Base-by-base conservation (phyloP, 2,113 vertebrate genomes). In the Dicrurus megarhynchus region DNA sequence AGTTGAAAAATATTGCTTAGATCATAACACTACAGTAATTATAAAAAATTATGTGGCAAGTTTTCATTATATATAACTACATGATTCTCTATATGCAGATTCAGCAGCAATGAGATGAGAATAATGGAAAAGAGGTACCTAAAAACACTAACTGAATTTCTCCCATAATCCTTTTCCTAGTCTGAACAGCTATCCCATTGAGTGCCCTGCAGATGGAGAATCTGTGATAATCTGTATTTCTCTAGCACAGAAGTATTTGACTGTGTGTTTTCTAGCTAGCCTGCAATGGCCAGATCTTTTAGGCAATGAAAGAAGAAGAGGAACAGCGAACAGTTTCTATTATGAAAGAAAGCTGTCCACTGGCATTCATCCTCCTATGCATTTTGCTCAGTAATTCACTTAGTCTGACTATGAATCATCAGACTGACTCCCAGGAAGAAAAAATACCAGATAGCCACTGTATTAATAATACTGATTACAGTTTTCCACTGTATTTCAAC, bases 351-450 rank as follows among this genome's bases (percentile, higher is more conserved):
- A 90, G 20, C 41, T 93, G 57, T 83, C 70, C 78, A 37, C 39
- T 91, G 87, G 84, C 49, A 79, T 96, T 93, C 77, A 65, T 93
- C 39, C 47, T 87, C 50, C 89, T 76, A 65, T 15, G 1, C 21
- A 16, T 87, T 94, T 93, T 87, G 5, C 50, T 93, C 65, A 61
- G n/a, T 79, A 91, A 93, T 94, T 95, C 75, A 50, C 55, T 95
- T 91, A 85, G 49, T 68, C 79, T 69, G 53, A n/a, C 68, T 87
- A 15, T 92, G 91, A 96, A 79, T 94, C 94, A 91, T 93, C 81
- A 76, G 57, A 61, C 59, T 87, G 77, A 84, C n/a, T 91, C 50
- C 30, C 21, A 50, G 87, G n/a, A 91, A 69, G n/a, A 79, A 86
- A 89, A 90, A 89, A 47, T 39, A 85, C 42, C 67, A 83, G 49